Conservation (phyloP, 2,113 vertebrate species). For the Oryzias curvinotus region DNA sequence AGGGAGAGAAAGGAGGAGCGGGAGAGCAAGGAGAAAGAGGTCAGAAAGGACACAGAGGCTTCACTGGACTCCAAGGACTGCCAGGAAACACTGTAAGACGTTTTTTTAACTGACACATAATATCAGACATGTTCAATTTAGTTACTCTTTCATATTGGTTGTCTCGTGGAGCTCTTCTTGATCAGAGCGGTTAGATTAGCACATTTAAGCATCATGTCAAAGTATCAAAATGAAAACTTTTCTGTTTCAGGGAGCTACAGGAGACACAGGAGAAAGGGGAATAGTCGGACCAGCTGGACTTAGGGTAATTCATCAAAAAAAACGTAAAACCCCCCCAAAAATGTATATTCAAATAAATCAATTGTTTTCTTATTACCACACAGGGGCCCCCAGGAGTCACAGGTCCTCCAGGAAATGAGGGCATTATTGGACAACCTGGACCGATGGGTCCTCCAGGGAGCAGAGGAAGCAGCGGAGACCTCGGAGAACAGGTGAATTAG, state of each 20-base stretch:
- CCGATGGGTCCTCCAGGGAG: conserved; percentile 89
- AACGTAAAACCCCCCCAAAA: background rate
- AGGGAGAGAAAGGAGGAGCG: conserved; percentile 90
- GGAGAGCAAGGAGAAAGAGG: conserved; percentile 91
- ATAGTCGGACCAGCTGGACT: conserved; percentile 91
- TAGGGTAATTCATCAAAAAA: conserved; percentile 73
- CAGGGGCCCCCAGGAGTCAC: conserved; percentile 92
- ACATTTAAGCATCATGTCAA: too few relatives aligned
- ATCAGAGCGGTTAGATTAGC: too few relatives aligned
- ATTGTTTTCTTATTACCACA: background rate
- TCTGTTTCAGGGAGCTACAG: conserved; percentile 84
- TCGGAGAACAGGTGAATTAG: conserved; percentile 86
- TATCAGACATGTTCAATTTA: background rate
- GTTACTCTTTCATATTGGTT: too few relatives aligned
- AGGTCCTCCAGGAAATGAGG: conserved; percentile 94
- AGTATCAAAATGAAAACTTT: background rate
- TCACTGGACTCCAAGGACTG: conserved; percentile 92
- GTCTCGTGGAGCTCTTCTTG: too few relatives aligned
- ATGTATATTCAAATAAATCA: background rate
- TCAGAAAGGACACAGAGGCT: conserved; percentile 96
- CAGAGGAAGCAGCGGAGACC: conserved; percentile 86
- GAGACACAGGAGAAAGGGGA: conserved; percentile 86
- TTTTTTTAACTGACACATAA: background rate
- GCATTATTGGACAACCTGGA: conserved; percentile 84
- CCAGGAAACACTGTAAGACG: conserved; percentile 89